phyloP scores from a whole-genome alignment of 2,797 vertebrate genomes.

The Paedocypris micromegethes region DNA sequence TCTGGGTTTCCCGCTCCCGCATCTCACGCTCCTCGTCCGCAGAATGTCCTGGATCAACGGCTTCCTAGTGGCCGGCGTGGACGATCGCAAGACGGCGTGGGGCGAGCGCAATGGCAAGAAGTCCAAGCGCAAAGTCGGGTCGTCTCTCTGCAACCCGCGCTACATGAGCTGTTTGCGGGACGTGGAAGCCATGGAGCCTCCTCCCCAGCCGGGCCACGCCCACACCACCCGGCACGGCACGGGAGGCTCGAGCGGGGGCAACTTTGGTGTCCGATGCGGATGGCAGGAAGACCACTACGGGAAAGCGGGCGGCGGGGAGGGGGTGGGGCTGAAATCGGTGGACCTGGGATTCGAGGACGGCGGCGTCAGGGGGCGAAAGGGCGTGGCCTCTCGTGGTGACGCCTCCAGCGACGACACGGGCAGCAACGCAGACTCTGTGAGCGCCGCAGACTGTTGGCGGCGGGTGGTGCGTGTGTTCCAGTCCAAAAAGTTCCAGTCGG shows the following conservation, averaged over 20 bases:
- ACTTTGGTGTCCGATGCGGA: constrained; percentile 76
- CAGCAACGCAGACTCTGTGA: constrained; percentile 56
- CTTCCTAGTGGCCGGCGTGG: constrained; percentile 94
- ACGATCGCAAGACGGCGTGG: constrained; percentile 92
- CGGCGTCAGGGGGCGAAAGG: constrained; percentile 67
- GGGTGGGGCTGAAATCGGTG: constrained; percentile 81
- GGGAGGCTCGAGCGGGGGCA: constrained; percentile 60
- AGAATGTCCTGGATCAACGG: constrained; percentile 99
- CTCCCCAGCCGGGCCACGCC: constrained; percentile 66
- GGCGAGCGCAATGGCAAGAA: constrained; percentile 95
- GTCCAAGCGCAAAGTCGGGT: constrained; percentile 77
- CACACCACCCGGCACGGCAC: constrained; percentile 63
- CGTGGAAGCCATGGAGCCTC: constrained; percentile 79
- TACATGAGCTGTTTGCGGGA: constrained; percentile 97
- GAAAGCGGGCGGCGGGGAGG: constrained; percentile 72
- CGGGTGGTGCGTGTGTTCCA: constrained; percentile 83
- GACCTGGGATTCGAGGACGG: constrained; percentile 82
- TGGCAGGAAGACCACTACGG: constrained; percentile 95
- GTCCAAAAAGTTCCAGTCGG: constrained; percentile 91
- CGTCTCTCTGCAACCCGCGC: constrained; percentile 84
- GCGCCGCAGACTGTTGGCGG: constrained; percentile 75
- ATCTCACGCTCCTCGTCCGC: constrained; percentile 41
- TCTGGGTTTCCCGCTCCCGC: not conserved
- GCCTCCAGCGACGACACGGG: constrained; percentile 59
- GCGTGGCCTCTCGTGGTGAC: constrained; percentile 51